Percentiles rank a stretch among this genome's conserved stretches.
phyloP scores from a whole-genome alignment of 1,140 invertebrate genomes.

The Mercenaria mercenaria region DNA sequence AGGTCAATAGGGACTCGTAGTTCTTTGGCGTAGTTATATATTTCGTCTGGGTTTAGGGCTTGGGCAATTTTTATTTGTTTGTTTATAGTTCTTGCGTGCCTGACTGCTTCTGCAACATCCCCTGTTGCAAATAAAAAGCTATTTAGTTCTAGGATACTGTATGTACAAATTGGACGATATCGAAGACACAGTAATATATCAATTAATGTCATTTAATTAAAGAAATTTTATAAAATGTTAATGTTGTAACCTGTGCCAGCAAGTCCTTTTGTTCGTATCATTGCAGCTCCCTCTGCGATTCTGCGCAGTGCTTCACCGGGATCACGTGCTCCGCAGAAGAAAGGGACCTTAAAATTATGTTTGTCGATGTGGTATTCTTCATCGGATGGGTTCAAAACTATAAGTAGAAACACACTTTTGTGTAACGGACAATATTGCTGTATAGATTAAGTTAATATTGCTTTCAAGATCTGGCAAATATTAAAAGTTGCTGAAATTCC shows the following conservation, averaged over 20 bases:
- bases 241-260: constrained; percentile 79
- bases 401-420: constrained; percentile 21
- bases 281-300: constrained; percentile 82
- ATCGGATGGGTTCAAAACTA: constrained; percentile 82
- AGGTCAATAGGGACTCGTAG: constrained; percentile 80
- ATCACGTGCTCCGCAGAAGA: constrained; percentile 81
- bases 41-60: constrained; percentile 77
- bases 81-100: constrained; percentile 80
- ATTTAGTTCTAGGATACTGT: no score
- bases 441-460: no score
- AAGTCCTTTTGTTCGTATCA: constrained; percentile 84
- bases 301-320: constrained; percentile 80
- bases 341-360: constrained; percentile 81
- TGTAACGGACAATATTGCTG: no score
- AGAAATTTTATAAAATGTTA: no score
- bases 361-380: constrained; percentile 83
- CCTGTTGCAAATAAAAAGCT: no score
- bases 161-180: no score
- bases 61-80: constrained; percentile 78
- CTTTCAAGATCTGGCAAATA: no score
- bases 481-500: no score
- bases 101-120: constrained; percentile 82
- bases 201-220: no score
- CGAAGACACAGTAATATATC: no score
- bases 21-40: constrained; percentile 80